Evolutionary conservation across 2,113 vertebrate genomes (phyloP).

Genomic region (Larimichthys crocea): DNA sequence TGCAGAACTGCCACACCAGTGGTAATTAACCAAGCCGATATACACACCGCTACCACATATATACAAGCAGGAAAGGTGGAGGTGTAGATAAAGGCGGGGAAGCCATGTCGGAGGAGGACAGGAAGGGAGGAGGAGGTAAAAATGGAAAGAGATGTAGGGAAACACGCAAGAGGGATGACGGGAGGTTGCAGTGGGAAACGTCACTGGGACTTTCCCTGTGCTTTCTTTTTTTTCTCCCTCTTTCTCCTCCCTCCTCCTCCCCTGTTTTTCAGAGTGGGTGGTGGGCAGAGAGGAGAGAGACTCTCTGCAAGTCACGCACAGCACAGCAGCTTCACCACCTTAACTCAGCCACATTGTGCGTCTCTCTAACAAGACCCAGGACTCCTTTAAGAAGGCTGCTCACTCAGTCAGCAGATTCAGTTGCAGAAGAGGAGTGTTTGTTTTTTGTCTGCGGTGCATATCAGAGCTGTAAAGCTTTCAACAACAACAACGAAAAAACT

Average conservation of each 20-base stretch:
- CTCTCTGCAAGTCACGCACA: slow-evolving; percentile 54
- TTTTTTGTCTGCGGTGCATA: background rate
- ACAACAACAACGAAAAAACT: background rate
- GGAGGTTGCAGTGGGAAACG: slow-evolving; percentile 50
- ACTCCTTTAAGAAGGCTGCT: slow-evolving; percentile 31
- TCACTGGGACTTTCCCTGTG: slow-evolving; percentile 73
- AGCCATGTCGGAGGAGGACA: slow-evolving; percentile 16
- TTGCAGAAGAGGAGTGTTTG: slow-evolving; percentile 4
- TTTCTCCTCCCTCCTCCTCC: background rate
- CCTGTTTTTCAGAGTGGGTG: slow-evolving; percentile 48
- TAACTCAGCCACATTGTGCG: slow-evolving; percentile 26
- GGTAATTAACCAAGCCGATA: slow-evolving; percentile 58
- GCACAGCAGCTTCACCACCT: slow-evolving; percentile 50
- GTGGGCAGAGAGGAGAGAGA: slow-evolving; percentile 43
- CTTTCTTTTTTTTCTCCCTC: background rate
- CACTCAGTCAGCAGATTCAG: slow-evolving; percentile 22
- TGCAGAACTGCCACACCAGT: slow-evolving; percentile 31
- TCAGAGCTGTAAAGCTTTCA: slow-evolving; percentile 23
- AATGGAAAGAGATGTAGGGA: slow-evolving; percentile 34
- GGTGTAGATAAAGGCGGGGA: slow-evolving; percentile 16
- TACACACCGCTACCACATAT: background rate
- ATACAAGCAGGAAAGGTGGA: slow-evolving; percentile 5
- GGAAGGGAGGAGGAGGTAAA: slow-evolving; percentile 17
- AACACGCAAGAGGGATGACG: slow-evolving; percentile 43
- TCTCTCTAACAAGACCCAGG: slow-evolving; percentile 41